Base-by-base conservation (phyloP, 2,797 vertebrate genomes). In the Sebastes aleutianus region DNA sequence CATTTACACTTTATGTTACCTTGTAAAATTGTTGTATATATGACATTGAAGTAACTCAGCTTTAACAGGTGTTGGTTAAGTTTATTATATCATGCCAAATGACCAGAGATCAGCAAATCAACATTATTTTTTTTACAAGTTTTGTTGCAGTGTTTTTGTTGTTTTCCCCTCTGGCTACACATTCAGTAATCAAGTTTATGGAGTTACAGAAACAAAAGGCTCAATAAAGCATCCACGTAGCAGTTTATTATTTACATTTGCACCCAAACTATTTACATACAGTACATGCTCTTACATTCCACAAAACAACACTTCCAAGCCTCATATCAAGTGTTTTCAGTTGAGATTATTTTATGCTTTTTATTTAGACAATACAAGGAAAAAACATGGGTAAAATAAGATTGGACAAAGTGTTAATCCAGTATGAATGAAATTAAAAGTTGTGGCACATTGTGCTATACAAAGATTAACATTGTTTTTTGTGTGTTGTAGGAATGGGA, bases 191-290 rank as follows among this genome's bases (percentile, higher is more conserved):
- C 14, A 5, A 39, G 12, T 18, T 22, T 10, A 32, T 36, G 8
- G 0, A 9, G 69, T 7, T 8, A 5, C 22, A 80, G 50, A 71
- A 31, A 83, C 29, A 80, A 34, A 72, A 26, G 29, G 6, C 43
- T 72, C 66, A 64, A 54, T 18, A 47, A 82, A 87, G 65, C 82
- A 70, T 87, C 84, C 85, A 82, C 56, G 50, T 78, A 76, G 77
- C 53, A 64, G 22, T 94, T 93, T 94, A 91, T 91, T 90, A 90
- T 92, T 90, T 91, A 91, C 90, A 92, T 71, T 71, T 86, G 76
- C 88, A 87, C 88, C 87, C 70, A 85, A 62, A 82, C 74, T 91
- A 93, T 94, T 91, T 93, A 92, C 90, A 93, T 89, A 91, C 78
- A 91, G 86, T 90, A 88, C 90, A 93, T 95, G 93, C 92, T 76